Evolutionary conservation across 2,797 vertebrate genomes (phyloP).

Genomic region (Naso thynnoides): DNA sequence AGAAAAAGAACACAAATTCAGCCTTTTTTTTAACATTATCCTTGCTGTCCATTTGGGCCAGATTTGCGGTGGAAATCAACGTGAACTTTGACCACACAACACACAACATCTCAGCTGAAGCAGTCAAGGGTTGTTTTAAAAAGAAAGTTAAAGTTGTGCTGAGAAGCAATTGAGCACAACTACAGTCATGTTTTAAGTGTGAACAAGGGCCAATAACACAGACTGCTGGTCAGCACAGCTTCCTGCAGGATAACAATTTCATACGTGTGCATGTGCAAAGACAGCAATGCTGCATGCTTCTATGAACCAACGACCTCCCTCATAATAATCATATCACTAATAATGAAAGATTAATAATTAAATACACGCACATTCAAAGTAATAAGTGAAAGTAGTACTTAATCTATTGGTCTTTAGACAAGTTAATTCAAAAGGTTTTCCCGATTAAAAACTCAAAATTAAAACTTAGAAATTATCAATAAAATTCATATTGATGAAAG

Average conservation of each 20-base stretch:
- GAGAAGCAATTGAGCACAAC: slow-evolving; percentile 31
- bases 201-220: slow-evolving; percentile 45
- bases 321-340: not conserved
- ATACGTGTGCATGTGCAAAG: slow-evolving; percentile 9
- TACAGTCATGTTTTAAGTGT: slow-evolving; percentile 26
- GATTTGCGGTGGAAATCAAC: slow-evolving; percentile 3
- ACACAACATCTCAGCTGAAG: slow-evolving; percentile 5
- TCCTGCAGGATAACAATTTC: slow-evolving; percentile 7
- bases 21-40: not conserved
- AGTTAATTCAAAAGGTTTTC: slow-evolving; percentile 11
- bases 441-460: not conserved
- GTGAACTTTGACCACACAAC: not conserved
- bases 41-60: not conserved
- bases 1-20: slow-evolving; percentile 36
- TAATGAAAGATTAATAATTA: not conserved
- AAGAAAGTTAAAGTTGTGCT: slow-evolving; percentile 13
- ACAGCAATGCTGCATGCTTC: not conserved
- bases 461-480: not conserved
- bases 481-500: slow-evolving; percentile 3
- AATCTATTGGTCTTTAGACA: not conserved
- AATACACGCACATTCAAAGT: slow-evolving; percentile 1
- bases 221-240: slow-evolving; percentile 32
- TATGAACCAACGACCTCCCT: not conserved
- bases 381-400: not conserved
- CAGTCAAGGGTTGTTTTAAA: not conserved